Base-by-base conservation (phyloP, 2,113 vertebrate species). In the Sciurus niger region DNA sequence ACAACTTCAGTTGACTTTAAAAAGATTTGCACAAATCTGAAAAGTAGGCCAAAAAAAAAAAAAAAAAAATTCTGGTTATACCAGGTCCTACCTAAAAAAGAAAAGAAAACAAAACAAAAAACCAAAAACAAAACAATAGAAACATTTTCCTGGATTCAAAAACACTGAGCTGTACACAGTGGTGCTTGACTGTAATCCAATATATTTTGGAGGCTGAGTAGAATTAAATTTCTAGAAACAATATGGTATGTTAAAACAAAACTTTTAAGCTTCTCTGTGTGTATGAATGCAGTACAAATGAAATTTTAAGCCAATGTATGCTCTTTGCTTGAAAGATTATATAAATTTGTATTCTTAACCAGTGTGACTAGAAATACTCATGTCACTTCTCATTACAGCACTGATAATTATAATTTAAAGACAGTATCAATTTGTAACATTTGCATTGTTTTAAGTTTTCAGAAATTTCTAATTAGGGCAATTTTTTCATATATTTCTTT, bases 221-320 rank as follows among this genome's bases (percentile, higher is more conserved):
- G 55, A 16, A 53, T 8, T 86, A 92, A 51, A 70, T 68, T 97
- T 93, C 63, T 94, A 70, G 34, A 78, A 96, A 89, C 16, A 65
- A 72, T 14, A 43, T 73, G 5, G 85, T 1, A 78, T 4, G 14
- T 74, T 84, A 90, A 84, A 86, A 83, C 9, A 74, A 70, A 80
- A 55, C 17, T 28, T 25, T 83, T 78, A 84, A 89, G 20, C 10
- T 70, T 48, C 30, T 78, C 2, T 85, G 10, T 46, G 7, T 55
- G 32, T 13, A 3, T 10, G 4, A 24, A 48, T 8, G 18, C 4
- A 58, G 76, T 76, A 37, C 6, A 70, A 76, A 93, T 28, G 34
- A 18, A 74, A 76, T n/a, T 70, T 63, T 51, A 72, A 16, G 34
- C 63, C 68, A 90, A 70, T 79, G 46, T 53, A 63, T 63, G 13